These are phyloP conservation scores for Solenopsis fugax DNA, from an alignment of 1,140 invertebrate genomes.

Conservation along the genomic window DNA sequence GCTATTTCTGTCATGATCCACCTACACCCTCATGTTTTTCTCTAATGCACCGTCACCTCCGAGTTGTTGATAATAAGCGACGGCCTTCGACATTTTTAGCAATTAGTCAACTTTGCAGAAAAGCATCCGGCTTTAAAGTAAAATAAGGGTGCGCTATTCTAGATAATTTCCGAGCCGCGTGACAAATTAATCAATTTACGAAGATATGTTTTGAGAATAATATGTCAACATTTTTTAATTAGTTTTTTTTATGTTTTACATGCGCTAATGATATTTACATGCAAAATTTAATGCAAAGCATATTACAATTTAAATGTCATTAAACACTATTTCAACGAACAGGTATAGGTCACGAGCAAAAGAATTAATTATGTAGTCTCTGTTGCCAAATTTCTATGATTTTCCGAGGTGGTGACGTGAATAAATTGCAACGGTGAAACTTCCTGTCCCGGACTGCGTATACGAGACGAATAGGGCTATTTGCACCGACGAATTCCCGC, in stretches of 20 bases:
- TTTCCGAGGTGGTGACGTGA: conserved; percentile 13
- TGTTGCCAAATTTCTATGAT: conserved; percentile 9
- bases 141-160: conserved; percentile 11
- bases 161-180: neutral
- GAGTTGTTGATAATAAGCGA: neutral
- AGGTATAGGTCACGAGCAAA: conserved; percentile 4
- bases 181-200: conserved; percentile 11
- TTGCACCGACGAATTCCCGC: conserved; percentile 44
- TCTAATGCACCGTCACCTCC: neutral
- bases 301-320: conserved; percentile 8
- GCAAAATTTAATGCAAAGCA: neutral
- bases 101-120: conserved; percentile 16
- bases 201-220: neutral
- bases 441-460: neutral
- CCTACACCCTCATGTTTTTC: neutral
- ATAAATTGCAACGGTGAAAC: conserved; percentile 33
- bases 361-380: conserved; percentile 33
- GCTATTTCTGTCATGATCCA: conserved; percentile 35
- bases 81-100: conserved; percentile 49
- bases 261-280: neutral
- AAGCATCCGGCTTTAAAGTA: conserved; percentile 5
- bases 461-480: conserved; percentile 32
- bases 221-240: neutral
- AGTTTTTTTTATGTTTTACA: neutral
- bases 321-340: neutral